A percentile compares a stretch with the other conserved stretches of the same genome.
These are phyloP conservation scores for Corvus moneduloides DNA, from an alignment of 2,113 vertebrate genomes.

Conservation along the genomic window DNA sequence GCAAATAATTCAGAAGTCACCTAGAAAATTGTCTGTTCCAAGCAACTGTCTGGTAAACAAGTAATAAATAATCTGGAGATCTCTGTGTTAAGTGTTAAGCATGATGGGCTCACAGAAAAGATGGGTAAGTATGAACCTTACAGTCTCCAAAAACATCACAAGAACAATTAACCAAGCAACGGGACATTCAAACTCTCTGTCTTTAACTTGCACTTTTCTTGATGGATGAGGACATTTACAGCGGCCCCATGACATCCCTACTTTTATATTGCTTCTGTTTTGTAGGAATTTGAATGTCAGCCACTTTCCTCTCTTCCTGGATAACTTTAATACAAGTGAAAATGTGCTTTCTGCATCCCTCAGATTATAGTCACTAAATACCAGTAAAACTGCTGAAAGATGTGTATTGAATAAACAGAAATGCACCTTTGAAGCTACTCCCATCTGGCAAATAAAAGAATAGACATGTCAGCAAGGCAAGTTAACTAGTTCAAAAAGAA, in stretches of 20 bases:
- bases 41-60: not conserved
- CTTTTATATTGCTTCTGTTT: not conserved
- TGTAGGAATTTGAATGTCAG: not conserved
- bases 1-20: not conserved
- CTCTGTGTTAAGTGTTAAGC: not conserved
- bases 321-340: not conserved
- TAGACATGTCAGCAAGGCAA: constrained; percentile 2
- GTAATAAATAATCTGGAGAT: not conserved
- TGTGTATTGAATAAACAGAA: constrained; percentile 15
- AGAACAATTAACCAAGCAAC: not conserved
- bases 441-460: constrained; percentile 39
- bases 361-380: constrained; percentile 32
- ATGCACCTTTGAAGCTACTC: constrained; percentile 6
- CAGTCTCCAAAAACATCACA: not conserved
- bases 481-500: not conserved
- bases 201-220: not conserved
- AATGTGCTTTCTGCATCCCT: not conserved
- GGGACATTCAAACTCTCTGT: not conserved
- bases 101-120: not conserved
- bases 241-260: not conserved
- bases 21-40: not conserved
- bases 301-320: not conserved
- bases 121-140: not conserved
- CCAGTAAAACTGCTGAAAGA: not conserved
- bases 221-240: not conserved